A percentile compares a stretch with the other conserved stretches of the same genome.
Conservation (phyloP, 2,797 vertebrate genomes). For the Melanotaenia pygmaea region DNA sequence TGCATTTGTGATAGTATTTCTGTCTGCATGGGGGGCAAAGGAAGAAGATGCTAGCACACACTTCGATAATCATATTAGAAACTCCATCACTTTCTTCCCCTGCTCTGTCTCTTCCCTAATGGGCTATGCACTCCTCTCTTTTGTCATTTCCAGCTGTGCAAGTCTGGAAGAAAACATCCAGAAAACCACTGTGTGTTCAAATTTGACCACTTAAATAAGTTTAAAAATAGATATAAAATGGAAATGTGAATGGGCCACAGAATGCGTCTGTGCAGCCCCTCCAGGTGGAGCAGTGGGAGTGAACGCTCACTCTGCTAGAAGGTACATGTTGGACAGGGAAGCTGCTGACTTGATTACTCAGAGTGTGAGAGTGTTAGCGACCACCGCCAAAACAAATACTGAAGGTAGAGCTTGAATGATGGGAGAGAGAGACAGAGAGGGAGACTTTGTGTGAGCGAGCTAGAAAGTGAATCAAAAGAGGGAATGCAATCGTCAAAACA, state of each 20-base stretch:
- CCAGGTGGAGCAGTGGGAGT: not conserved
- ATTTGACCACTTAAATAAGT: not conserved
- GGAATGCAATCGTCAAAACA: not conserved
- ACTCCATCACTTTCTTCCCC: constrained; percentile 35
- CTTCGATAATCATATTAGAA: constrained; percentile 62
- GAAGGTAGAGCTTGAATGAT: not conserved
- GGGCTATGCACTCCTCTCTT: constrained; percentile 17
- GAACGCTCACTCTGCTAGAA: not conserved
- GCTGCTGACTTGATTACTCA: not conserved
- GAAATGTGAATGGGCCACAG: not conserved
- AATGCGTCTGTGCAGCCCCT: not conserved
- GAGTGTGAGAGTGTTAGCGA: no score
- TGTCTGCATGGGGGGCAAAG: constrained; percentile 37
- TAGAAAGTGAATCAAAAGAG: not conserved
- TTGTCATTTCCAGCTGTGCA: constrained; percentile 25
- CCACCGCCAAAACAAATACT: not conserved
- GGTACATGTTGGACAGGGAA: not conserved
- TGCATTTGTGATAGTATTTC: constrained; percentile 34
- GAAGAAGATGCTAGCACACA: constrained; percentile 42
- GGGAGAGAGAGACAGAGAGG: not conserved
- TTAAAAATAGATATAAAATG: not conserved
- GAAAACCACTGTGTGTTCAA: not conserved
- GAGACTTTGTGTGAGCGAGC: not conserved
- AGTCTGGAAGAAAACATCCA: constrained; percentile 16
- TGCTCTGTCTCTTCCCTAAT: constrained; percentile 43